Base-by-base conservation (phyloP, 37 sponge, comb jelly and placozoan genomes). In the Theonella swinhoei region DNA sequence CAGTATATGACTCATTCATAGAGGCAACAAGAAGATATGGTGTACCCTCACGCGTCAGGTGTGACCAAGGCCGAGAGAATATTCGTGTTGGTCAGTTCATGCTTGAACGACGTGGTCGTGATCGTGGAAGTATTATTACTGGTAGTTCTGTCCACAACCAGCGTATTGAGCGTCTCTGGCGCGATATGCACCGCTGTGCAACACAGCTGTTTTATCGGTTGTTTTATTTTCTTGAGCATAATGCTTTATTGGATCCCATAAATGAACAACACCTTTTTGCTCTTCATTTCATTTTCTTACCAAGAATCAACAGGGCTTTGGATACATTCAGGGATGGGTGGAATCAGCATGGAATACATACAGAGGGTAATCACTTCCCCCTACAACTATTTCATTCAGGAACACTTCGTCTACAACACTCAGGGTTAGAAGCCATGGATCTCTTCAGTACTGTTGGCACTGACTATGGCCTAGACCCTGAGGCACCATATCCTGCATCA, bases 41-140 rank as follows among this genome's bases (percentile, higher is more conserved):
- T 19, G 29, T 87, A 32, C 88, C 88, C 23, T 80, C 88, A 22
- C 19, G 88, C 4, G 88, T 87, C 25, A 75, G 87, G 20, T 68
- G 74, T 30, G 87, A 86, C 34, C 72, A 79, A 26, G 87, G 87
- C 41, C 35, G 73, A 58, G 87, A 86, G 38, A 86, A 86, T 80
- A 39, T 63, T 54, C 0, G 32, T 17, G 87, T 86, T 41, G 79
- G 80, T n/a, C 64, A 74, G 5, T 36, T 59, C 38, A 86, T 86
- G 87, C 17, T 86, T 29, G n/a, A 58, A 24, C 71, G 79, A 22
- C 62, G 83, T 3, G 87, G 87, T n/a, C 14, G 25, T 41, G 37
- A 69, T 43, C 80, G 80, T 14, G 25, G 35, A 26, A 86, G 87
- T 70, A 34, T 86, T 38, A 43, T 86, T 22, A 54, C 47, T 86